Conservation (phyloP, 2,888 invertebrate species). For the Emmelina monodactyla region DNA sequence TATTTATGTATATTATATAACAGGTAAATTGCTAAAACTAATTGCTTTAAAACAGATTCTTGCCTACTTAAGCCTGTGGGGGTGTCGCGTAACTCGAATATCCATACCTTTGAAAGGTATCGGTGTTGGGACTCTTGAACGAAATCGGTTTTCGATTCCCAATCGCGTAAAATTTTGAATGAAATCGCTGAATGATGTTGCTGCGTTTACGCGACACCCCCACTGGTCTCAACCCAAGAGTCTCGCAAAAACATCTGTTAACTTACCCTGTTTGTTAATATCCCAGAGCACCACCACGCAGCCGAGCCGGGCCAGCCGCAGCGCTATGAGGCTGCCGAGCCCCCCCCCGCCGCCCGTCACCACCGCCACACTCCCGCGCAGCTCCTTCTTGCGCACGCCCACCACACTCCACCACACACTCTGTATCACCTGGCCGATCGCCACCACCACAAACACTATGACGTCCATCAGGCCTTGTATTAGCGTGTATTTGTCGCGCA, state of each 20-base stretch:
- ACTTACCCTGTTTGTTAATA: conserved; percentile 81
- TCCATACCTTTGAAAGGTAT: no score
- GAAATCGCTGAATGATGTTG: no score
- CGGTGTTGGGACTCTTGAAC: no score
- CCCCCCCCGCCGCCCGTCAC: conserved; percentile 92
- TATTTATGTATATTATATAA: no score
- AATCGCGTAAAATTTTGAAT: no score
- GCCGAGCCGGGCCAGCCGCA: conserved; percentile 77
- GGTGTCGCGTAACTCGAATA: no score
- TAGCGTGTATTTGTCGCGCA: conserved; percentile 55
- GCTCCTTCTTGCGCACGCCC: conserved; percentile 72
- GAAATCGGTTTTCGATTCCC: no score
- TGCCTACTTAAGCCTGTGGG: no score
- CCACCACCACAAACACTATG: conserved; percentile 58
- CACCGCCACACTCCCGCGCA: conserved; percentile 80
- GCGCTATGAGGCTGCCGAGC: conserved; percentile 78
- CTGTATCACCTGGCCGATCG: conserved; percentile 56
- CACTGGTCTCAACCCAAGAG: no score
- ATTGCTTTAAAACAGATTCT: no score
- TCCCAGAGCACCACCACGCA: conserved; percentile 90
- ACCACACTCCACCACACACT: conserved; percentile 68
- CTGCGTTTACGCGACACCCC: no score
- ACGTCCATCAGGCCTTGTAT: conserved; percentile 65
- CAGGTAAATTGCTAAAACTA: no score
- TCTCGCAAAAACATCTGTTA: not conserved